Evolutionary conservation across 1,140 invertebrate species (phyloP), one percentile per base, ranked within the genome.

Genomic region (Drosophila arawakana): DNA sequence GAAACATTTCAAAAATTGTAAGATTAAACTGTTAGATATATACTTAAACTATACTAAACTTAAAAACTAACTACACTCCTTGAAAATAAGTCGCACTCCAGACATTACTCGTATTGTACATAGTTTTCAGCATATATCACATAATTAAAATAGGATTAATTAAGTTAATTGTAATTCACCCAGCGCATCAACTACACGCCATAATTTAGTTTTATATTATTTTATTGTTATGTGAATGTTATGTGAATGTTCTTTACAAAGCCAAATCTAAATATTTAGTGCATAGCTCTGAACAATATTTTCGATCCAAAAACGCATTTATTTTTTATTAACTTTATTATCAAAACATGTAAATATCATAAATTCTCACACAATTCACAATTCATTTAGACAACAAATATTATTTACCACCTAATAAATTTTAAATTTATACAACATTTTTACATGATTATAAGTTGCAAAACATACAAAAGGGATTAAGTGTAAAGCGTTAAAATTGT

Each of bases 261-360:
- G 83, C 83, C 84, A 88, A 88, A 88, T 82, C 80, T 81, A 83
- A 78, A 83, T 49, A 78, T 71, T 88, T 83, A 89, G 77, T 65
- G 55, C 66, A 66, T 63, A 55, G 52, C 34, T 55, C 52, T 37
- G 7, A 55, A 39, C 10, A 70, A 72, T 76, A 13, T 61, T 78
- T 83, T 78, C 57, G 65, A 89, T 89, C 67, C 67, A 76, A 75
- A 59, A 78, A 80, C 61, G 83, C 83, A 88, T 88, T 88, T 89
- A 83, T 89, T 80, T 15, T 15, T 88, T 70, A 78, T 73, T 80
- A 73, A n/a, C 13, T 37, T 35, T 13, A 34, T 8, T 21, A 11
- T 61, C 69, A 69, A 25, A 63, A 57, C 55, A 67, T 88, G 84
- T 88, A 88, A 80, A 88, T 88, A 88, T 41, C 47, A 57, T 74